These are phyloP conservation scores for Asarcornis scutulata DNA, from an alignment of 2,113 vertebrate genomes.

Conservation along the genomic window DNA sequence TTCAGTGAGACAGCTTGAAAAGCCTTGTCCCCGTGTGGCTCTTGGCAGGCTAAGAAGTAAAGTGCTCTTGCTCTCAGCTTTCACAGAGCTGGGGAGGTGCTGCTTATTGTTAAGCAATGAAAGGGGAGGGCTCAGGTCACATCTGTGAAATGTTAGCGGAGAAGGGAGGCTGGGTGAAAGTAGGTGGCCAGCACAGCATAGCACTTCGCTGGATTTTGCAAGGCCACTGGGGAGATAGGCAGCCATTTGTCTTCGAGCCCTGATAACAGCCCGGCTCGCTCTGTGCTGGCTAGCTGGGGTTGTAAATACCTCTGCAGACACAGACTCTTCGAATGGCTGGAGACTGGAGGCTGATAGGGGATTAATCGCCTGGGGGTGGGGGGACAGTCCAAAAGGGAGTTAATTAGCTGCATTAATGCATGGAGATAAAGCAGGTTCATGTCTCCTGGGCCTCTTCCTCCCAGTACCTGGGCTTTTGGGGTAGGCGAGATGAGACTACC, in stretches of 20 bases:
- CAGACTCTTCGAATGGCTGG: slow-evolving; percentile 58
- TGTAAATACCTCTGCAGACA: slow-evolving; percentile 73
- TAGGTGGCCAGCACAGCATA: slow-evolving; percentile 72
- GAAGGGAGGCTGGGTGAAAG: slow-evolving; percentile 66
- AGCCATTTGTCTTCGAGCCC: slow-evolving; percentile 73
- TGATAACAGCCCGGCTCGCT: slow-evolving; percentile 58
- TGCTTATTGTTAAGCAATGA: slow-evolving; percentile 76
- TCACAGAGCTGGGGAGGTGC: slow-evolving; percentile 68
- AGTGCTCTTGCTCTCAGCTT: slow-evolving; percentile 69
- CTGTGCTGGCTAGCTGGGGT: slow-evolving; percentile 42
- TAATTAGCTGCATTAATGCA: slow-evolving; percentile 70
- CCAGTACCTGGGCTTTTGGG: slow-evolving; percentile 35
- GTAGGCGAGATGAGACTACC: neutral
- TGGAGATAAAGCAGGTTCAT: slow-evolving; percentile 56
- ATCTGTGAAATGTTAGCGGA: slow-evolving; percentile 75
- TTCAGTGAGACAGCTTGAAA: slow-evolving; percentile 70
- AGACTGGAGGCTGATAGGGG: slow-evolving; percentile 52
- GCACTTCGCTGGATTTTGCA: slow-evolving; percentile 71
- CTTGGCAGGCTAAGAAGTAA: slow-evolving; percentile 70
- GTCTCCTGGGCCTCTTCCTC: slow-evolving; percentile 14
- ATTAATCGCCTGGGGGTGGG: slow-evolving; percentile 36
- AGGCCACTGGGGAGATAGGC: slow-evolving; percentile 72
- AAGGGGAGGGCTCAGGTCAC: slow-evolving; percentile 75
- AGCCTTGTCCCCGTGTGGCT: slow-evolving; percentile 71
- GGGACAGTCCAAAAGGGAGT: slow-evolving; percentile 10